Conservation (phyloP, 1,140 invertebrate species). For the Drosophila azteca region DNA sequence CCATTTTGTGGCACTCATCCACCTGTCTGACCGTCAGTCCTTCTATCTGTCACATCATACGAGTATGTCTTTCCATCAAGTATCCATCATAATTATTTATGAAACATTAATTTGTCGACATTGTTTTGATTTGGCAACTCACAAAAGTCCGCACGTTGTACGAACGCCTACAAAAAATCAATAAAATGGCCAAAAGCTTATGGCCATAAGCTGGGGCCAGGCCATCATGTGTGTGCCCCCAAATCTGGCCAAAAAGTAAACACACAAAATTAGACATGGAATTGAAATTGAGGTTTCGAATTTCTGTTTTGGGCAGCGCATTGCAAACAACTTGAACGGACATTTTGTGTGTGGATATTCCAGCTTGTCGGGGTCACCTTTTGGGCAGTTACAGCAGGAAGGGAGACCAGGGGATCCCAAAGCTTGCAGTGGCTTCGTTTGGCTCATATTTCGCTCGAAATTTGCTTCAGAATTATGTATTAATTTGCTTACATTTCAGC, state of each 20-base stretch:
- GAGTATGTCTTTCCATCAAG: constrained; percentile 63
- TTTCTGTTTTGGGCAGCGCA: constrained; percentile 10
- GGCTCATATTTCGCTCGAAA: too few species aligned
- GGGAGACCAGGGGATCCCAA: too few species aligned
- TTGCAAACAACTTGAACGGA: neutral
- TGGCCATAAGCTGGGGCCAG: constrained; percentile 5
- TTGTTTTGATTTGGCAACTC: constrained; percentile 42
- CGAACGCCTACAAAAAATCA: constrained; percentile 61
- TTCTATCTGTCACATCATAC: constrained; percentile 60
- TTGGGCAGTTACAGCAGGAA: too few species aligned
- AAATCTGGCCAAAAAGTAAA: constrained; percentile 39
- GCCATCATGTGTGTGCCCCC: constrained; percentile 10
- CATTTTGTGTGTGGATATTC: too few species aligned
- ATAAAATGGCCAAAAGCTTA: constrained; percentile 55
- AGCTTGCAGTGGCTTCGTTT: too few species aligned
- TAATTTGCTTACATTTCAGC: constrained; percentile 53
- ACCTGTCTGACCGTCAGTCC: constrained; percentile 26
- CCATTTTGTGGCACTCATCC: constrained; percentile 17
- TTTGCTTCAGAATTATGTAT: constrained; percentile 24
- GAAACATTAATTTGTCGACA: constrained; percentile 65
- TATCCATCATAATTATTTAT: constrained; percentile 64
- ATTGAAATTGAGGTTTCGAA: constrained; percentile 18
- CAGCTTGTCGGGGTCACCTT: too few species aligned
- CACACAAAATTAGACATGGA: neutral
- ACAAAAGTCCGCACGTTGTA: too few species aligned